Conservation (phyloP, 35 echinoderm and acorn worm species). For the Ophioderma brevispina region DNA sequence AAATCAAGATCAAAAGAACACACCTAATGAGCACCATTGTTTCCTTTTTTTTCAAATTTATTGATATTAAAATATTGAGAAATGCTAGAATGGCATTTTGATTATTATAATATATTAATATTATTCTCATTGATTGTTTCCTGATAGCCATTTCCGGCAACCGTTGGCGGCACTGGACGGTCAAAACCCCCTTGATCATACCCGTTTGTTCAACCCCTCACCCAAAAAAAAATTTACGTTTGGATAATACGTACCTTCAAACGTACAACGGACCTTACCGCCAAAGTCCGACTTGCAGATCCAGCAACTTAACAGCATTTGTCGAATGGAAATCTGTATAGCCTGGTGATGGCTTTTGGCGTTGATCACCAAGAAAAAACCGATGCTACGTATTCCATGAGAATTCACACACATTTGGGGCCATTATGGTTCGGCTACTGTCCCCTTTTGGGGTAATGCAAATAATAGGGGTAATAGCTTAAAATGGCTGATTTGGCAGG, state of each 20-base stretch:
- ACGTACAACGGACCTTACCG: background rate
- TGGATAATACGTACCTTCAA: background rate
- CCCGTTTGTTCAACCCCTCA: background rate
- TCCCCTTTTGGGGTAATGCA: background rate
- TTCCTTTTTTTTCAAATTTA: too few species aligned
- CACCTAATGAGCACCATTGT: too few species aligned
- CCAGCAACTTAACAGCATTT: background rate
- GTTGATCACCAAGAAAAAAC: background rate
- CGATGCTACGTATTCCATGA: background rate
- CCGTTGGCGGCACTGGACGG: background rate
- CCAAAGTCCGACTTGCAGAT: background rate
- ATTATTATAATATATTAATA: too few species aligned
- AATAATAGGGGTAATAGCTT: background rate
- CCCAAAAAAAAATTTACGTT: background rate
- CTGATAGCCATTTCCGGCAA: background rate
- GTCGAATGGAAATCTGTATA: background rate
- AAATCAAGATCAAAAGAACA: too few species aligned
- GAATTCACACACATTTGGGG: background rate
- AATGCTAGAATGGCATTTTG: too few species aligned
- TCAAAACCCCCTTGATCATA: too few species aligned
- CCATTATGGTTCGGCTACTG: background rate
- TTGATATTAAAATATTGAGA: too few species aligned
- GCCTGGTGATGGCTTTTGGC: background rate
- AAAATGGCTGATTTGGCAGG: too few species aligned
- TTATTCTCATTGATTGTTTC: too few species aligned